Base-by-base conservation (phyloP, 2,888 invertebrate species). In the Oscheius onirici region DNA sequence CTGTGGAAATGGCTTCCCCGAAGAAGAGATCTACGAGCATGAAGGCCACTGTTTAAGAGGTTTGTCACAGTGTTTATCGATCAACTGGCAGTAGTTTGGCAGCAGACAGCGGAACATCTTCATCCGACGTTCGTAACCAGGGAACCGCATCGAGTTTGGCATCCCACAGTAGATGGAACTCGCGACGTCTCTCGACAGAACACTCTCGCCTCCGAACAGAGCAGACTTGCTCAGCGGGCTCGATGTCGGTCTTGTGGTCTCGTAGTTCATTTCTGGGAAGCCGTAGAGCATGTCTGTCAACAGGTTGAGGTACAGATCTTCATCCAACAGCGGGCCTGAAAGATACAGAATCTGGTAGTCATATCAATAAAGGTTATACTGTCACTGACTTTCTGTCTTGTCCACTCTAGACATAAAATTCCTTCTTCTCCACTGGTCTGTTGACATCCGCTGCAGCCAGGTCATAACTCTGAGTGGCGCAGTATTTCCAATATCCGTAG, bases 141-240 rank as follows among this genome's bases (percentile, higher is more conserved):
- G 6, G 24, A 41, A 15, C 71, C 71, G 1, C 44, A 17, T 10
- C 66, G 58, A 6, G 26, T 71, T 6, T 22, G 46, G 15, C 24
- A 44, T 17, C 71, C 71, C 8, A 66, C 71, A 13, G 49, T 66
- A 28, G 71, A 71, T 24, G 71, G 66, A 28, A 49, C 71, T 6
- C 34, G 43, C 3, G 71, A 71, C 34, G 43, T 55, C n/a, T 22
- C 28, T 3, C 11, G 71, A 44, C 49, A 57, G 24, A 71, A 71
- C 17, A 20, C 41, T 13, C n/a, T 57, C 24, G 71, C 71, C 20
- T 15, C 22, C 11, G 54, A 65, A 57, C 71, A 71, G 34, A 55
- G 55, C 46, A 24, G 49, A 17, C 8, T 20, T 1, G 65, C 71
- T n/a, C 71, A 71, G 26, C 22, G 26, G 13, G 54, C 34, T 20